Conservation (phyloP, 2,888 invertebrate genomes). For the Didymodactylos carnosus region DNA sequence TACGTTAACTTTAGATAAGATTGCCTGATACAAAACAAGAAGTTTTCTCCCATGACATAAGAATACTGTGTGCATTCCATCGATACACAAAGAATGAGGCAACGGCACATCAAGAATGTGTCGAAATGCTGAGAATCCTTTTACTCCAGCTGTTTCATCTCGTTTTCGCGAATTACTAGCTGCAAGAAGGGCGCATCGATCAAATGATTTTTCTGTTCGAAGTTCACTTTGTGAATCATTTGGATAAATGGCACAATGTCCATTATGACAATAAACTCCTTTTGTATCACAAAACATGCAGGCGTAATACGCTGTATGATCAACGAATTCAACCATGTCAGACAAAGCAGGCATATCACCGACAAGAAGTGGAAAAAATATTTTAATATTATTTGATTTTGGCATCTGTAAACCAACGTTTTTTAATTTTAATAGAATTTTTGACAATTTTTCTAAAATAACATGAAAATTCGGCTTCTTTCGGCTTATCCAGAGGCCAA, state of each 20-base stretch:
- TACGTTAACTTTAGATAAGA: background rate
- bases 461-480: background rate
- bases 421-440: background rate
- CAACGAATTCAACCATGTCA: background rate
- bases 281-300: background rate
- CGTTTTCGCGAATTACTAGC: background rate
- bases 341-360: background rate
- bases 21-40: background rate
- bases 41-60: background rate
- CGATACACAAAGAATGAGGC: background rate
- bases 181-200: background rate
- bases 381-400: background rate
- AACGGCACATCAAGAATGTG: background rate
- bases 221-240: background rate
- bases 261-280: background rate
- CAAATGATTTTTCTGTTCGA: background rate
- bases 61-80: background rate
- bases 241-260: background rate
- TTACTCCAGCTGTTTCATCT: background rate
- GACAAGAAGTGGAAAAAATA: background rate
- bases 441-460: background rate
- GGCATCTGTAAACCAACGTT: background rate
- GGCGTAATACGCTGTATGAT: background rate
- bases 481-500: background rate
- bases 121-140: background rate